Conservation (phyloP, 1,140 invertebrate genomes). For the Musca vetustissima region DNA sequence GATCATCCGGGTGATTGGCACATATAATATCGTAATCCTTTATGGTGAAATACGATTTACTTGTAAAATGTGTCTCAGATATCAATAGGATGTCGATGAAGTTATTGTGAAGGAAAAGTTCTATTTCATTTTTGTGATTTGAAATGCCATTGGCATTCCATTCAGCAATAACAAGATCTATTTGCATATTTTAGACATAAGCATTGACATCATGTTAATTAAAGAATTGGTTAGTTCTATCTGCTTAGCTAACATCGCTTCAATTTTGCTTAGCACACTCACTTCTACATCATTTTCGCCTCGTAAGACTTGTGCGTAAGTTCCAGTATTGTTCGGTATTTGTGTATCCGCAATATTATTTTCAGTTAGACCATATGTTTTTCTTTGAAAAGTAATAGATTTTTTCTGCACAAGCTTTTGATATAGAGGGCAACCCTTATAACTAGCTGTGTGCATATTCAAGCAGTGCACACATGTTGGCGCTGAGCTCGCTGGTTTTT, state of each 20-base stretch:
- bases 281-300: background rate
- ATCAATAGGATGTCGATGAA: conserved; percentile 5
- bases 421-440: background rate
- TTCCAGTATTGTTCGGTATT: background rate
- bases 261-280: background rate
- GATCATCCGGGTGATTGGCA: conserved; percentile 17
- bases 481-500: background rate
- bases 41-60: conserved; percentile 26
- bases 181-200: conserved; percentile 25
- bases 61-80: conserved; percentile 22
- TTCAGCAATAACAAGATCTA: conserved; percentile 16
- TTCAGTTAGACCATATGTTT: background rate
- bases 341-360: background rate
- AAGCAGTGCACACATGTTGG: background rate
- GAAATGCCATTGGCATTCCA: conserved; percentile 29
- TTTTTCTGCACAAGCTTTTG: background rate
- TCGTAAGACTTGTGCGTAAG: background rate
- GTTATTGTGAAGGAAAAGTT: background rate
- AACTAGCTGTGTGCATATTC: background rate
- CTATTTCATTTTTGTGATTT: conserved; percentile 20
- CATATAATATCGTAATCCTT: conserved; percentile 2
- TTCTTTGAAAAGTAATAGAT: background rate
- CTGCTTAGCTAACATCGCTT: background rate
- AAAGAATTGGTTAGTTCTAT: no score
- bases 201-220: background rate